Conservation (phyloP, 1,140 invertebrate species). For the Apis dorsata region DNA sequence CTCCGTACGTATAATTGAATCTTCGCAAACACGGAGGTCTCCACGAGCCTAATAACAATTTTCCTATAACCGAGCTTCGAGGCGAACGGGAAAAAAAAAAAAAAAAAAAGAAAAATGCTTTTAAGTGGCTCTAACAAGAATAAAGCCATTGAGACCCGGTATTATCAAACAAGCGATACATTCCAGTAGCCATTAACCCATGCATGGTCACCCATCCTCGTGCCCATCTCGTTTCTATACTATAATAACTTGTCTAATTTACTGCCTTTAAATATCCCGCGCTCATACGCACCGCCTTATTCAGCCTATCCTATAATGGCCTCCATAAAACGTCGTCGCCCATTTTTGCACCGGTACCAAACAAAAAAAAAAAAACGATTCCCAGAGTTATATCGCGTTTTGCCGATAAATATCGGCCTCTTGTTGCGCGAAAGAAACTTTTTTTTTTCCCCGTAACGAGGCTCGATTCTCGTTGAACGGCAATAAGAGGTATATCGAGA, state of each 20-base stretch:
- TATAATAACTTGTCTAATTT: constrained; percentile 13
- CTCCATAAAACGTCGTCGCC: not conserved
- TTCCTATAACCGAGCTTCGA: not conserved
- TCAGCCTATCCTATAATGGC: not conserved
- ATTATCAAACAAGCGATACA: not conserved
- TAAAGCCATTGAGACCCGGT: not conserved
- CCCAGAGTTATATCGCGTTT: not conserved
- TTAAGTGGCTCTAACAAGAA: not conserved
- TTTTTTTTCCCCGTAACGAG: not conserved
- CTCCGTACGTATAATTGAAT: not conserved
- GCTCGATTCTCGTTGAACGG: not conserved
- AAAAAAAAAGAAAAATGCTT: not conserved
- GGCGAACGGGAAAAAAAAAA: not conserved
- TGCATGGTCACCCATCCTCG: not conserved
- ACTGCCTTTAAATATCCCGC: not conserved
- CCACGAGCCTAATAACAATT: not conserved
- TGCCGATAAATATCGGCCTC: constrained; percentile 3
- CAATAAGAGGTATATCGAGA: constrained; percentile 63
- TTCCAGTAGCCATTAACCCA: not conserved
- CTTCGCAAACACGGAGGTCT: not conserved
- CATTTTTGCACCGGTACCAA: not conserved
- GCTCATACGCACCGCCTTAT: not conserved
- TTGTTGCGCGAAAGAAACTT: not conserved
- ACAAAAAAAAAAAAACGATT: not conserved
- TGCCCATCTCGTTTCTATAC: not conserved